Evolutionary conservation across 2,113 vertebrate genomes (phyloP), one percentile per base, ranked within the genome.

Genomic region (Sinosuthora webbiana): DNA sequence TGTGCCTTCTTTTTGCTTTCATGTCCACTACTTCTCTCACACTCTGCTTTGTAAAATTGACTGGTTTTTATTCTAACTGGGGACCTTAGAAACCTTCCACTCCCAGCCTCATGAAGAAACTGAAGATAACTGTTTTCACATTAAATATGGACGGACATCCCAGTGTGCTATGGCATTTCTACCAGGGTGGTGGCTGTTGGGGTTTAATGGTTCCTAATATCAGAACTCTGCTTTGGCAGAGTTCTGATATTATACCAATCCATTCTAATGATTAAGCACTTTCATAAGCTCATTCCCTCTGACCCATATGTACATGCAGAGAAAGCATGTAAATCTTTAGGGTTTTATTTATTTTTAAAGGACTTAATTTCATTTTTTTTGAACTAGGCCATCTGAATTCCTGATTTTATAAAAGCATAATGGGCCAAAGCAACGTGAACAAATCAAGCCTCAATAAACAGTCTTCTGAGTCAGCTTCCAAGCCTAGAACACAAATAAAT

Each of bases 341-440:
- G 23, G 14, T 52, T 84, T 76, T 39, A 44, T 53, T 60, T 55
- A 8, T 74, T 56, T 69, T 49, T 85, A 37, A 25, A 55, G 33
- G 50, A 50, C 13, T 13, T 74, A 37, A 65, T 85, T 90, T 92
- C 50, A 91, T 52, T 60, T 87, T 83, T 87, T 79, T n/a, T 55
- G 47, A 95, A 65, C 55, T 21, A 44, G 27, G 7, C 24, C 83
- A 84, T 35, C 3, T 41, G 39, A 93, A 85, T 35, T 56, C 82
- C 13, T 35, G 73, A 87, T 15, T 77, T 94, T 49, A 52, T 81
- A 79, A 79, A 83, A 77, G 9, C 6, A 14, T 39, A 33, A 39
- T 30, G 8, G 47, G 37, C 27, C 27, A 42, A 93, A 97, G 56
- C 3, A 27, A 65, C 22, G 42, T 4, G 14, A 70, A 71, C 28